Evolutionary conservation across 2,113 vertebrate genomes (phyloP).

Genomic region (Halcyon malimbica): DNA sequence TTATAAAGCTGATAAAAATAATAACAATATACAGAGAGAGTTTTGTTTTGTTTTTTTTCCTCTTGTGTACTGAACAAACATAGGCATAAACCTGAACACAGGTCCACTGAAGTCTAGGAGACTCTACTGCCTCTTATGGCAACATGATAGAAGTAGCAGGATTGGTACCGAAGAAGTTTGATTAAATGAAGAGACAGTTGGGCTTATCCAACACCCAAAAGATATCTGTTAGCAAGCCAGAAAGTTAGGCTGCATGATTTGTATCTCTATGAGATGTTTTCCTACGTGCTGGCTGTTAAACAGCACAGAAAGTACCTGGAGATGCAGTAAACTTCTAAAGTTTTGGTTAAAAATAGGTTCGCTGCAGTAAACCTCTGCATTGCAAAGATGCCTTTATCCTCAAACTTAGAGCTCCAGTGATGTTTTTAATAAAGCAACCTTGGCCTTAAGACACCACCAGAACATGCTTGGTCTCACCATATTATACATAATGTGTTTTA

Average conservation of each 20-base stretch:
- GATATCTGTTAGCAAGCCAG: neutral
- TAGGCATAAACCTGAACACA: neutral
- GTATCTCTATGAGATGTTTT: neutral
- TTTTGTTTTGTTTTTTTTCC: neutral
- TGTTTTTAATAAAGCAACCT: neutral
- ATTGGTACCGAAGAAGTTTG: neutral
- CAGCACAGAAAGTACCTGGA: neutral
- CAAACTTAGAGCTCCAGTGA: neutral
- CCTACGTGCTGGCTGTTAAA: neutral
- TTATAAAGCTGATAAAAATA: neutral
- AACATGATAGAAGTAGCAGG: neutral
- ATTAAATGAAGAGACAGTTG: neutral
- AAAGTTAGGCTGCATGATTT: neutral
- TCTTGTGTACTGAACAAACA: neutral
- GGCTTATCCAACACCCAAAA: neutral
- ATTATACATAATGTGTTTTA: neutral
- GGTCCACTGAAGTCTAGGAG: neutral
- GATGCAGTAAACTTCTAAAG: neutral
- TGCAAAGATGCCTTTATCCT: neutral
- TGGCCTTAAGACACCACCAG: neutral
- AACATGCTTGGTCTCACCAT: neutral
- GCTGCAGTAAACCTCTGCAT: neutral
- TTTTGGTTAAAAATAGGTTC: neutral
- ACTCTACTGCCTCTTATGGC: neutral
- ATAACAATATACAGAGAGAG: neutral